These are phyloP conservation scores for Blera fallax DNA, from an alignment of 2,888 invertebrate species.

Conservation along the genomic window DNA sequence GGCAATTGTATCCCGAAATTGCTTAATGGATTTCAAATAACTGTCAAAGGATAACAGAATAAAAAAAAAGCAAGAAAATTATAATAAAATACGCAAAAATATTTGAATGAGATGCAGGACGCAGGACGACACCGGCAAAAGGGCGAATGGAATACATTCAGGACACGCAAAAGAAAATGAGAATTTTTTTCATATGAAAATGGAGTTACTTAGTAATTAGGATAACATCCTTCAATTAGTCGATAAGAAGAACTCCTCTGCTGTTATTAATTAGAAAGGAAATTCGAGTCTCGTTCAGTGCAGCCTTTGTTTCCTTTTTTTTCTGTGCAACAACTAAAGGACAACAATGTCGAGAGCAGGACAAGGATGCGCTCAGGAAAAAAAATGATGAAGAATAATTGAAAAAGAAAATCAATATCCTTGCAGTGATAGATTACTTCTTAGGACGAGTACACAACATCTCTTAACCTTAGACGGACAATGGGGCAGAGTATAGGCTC, in stretches of 20 bases:
- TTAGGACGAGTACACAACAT: neutral
- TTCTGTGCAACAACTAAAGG: neutral
- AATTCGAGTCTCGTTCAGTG: no score
- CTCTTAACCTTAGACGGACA: conserved; percentile 23
- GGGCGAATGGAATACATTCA: neutral
- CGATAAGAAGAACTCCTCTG: neutral
- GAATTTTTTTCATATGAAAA: neutral
- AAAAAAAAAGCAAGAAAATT: no score
- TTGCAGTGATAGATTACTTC: conserved; percentile 48
- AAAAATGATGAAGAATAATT: neutral
- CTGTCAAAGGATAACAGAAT: conserved; percentile 1
- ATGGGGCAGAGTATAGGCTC: neutral
- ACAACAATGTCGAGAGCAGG: neutral
- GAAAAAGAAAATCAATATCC: conserved; percentile 33
- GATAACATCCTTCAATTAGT: neutral
- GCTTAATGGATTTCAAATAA: conserved; percentile 26
- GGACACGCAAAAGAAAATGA: neutral
- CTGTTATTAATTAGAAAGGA: conserved; percentile 18
- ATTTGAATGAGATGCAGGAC: neutral
- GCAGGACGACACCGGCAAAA: neutral
- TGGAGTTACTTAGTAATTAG: neutral
- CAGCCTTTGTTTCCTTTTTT: no score
- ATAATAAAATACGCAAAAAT: neutral
- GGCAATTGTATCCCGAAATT: neutral
- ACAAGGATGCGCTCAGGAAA: conserved; percentile 15